A percentile compares a stretch with the other conserved stretches of the same genome.
Conservation (phyloP, 2,113 vertebrate species). For the Xenopus borealis region DNA sequence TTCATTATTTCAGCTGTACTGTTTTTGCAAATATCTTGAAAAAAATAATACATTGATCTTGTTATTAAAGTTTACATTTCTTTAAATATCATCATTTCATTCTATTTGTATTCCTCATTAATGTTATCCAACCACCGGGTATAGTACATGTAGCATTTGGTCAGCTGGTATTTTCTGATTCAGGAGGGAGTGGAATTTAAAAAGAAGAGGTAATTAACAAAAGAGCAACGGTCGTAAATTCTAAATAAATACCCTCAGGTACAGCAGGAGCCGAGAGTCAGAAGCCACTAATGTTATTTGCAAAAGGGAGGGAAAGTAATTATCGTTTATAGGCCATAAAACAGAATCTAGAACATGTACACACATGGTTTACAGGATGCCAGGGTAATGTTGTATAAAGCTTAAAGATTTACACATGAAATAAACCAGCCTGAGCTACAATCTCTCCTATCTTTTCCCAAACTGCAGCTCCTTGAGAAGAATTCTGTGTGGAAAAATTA, state of each 20-base stretch:
- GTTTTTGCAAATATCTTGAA: too few relatives aligned
- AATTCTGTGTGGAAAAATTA: too few relatives aligned
- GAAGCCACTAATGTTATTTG: constrained; percentile 9
- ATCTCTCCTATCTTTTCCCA: too few relatives aligned
- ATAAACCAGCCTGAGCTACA: too few relatives aligned
- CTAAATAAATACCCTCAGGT: constrained; percentile 2
- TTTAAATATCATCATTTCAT: not conserved
- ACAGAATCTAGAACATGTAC: not conserved
- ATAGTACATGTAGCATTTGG: not conserved
- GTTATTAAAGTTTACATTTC: too few relatives aligned
- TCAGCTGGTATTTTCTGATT: not conserved
- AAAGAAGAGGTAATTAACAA: constrained; percentile 6
- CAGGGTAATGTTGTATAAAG: too few relatives aligned
- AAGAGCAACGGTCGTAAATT: constrained; percentile 10
- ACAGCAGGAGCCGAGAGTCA: not conserved
- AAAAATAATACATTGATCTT: too few relatives aligned
- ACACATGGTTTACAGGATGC: not conserved
- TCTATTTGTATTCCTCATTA: not conserved
- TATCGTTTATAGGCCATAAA: not conserved
- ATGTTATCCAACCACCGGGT: not conserved
- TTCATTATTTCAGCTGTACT: too few relatives aligned
- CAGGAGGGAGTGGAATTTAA: not conserved
- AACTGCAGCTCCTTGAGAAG: too few relatives aligned
- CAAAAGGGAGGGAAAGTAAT: constrained; percentile 19
- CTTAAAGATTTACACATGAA: too few relatives aligned